phyloP scores from a whole-genome alignment of 23 tunicate species.

The Aplidium turbinatum region DNA sequence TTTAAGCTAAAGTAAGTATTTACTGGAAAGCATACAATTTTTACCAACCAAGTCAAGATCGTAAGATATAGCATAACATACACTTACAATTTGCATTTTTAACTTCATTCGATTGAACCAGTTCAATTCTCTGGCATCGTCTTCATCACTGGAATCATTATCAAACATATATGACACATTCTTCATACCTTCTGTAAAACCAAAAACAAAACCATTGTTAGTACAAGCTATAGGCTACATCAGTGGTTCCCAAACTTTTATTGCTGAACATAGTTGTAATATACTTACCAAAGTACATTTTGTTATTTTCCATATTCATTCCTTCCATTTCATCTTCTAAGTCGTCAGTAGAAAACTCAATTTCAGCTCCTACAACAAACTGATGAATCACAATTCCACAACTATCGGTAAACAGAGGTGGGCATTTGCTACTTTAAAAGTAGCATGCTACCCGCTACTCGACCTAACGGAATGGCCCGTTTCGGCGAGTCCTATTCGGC shows the following conservation, averaged over 20 bases:
- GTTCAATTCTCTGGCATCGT: not conserved
- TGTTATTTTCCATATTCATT: conserved; percentile 25
- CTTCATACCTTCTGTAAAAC: conserved; percentile 23
- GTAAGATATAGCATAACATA: not conserved
- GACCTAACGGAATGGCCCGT: no score
- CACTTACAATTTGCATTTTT: conserved; percentile 28
- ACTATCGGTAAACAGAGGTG: not conserved
- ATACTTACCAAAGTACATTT: conserved; percentile 34
- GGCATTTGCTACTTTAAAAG: not conserved
- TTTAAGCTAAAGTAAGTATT: no score
- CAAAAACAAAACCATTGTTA: not conserved
- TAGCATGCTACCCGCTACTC: not conserved
- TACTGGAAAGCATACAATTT: not conserved
- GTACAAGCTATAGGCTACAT: not conserved
- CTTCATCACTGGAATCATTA: conserved; percentile 37
- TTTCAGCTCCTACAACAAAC: conserved; percentile 16
- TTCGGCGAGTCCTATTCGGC: no score
- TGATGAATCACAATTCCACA: no score
- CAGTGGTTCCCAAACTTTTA: not conserved
- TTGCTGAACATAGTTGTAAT: no score
- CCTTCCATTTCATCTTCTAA: conserved; percentile 25
- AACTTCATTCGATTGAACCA: conserved; percentile 44
- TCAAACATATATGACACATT: conserved; percentile 31
- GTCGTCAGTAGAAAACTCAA: conserved; percentile 16
- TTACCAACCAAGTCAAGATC: not conserved